phyloP scores from a whole-genome alignment of 2,888 invertebrate genomes.

The Parasteatoda lunata region DNA sequence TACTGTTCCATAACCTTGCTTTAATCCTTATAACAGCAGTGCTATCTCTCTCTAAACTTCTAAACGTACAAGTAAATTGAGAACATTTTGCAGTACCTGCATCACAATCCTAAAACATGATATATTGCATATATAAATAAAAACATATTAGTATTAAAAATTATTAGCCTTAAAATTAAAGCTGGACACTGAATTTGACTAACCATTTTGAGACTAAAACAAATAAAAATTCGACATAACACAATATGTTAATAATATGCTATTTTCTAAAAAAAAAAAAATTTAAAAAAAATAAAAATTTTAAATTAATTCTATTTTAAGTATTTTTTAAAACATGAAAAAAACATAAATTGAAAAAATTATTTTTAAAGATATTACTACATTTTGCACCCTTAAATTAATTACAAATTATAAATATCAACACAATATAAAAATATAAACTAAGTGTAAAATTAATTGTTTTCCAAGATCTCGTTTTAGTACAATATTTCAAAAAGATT shows the following conservation, averaged over 20 bases:
- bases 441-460: no score
- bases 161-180: background rate
- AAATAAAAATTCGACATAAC: no score
- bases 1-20: slow-evolving; percentile 95
- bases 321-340: background rate
- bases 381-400: no score
- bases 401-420: no score
- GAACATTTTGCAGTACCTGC: slow-evolving; percentile 89
- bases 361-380: no score
- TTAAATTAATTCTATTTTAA: background rate
- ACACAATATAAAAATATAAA: no score
- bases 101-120: slow-evolving; percentile 82
- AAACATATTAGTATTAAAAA: background rate
- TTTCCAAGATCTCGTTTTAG: no score
- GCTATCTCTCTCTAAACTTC: slow-evolving; percentile 84
- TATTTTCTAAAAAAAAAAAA: no score
- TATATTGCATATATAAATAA: background rate
- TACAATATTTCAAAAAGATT: no score
- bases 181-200: background rate
- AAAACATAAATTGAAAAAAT: background rate
- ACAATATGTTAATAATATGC: no score
- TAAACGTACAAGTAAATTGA: slow-evolving; percentile 87
- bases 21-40: slow-evolving; percentile 86
- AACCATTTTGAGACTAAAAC: no score
- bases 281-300: no score